Percentiles rank a stretch among this genome's conserved stretches.
Evolutionary conservation across 2,888 invertebrate genomes (phyloP).

Genomic region (Caprella mutica): DNA sequence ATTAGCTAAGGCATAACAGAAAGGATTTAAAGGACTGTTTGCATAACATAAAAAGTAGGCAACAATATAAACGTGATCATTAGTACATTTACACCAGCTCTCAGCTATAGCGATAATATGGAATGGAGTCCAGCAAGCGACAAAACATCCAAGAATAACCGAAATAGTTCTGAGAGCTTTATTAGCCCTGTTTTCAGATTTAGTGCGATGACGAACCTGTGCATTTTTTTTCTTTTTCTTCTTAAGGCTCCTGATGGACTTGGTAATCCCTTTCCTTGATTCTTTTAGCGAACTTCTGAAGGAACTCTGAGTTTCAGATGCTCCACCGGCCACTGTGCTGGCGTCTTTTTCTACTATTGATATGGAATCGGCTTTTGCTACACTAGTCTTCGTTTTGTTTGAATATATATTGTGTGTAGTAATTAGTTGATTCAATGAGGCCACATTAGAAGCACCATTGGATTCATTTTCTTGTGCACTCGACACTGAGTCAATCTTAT

Average conservation of each 20-base stretch:
- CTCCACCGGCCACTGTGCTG: constrained; percentile 12
- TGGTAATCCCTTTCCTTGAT: constrained; percentile 27
- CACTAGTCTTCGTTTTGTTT: constrained; percentile 30
- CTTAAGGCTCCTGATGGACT: constrained; percentile 30
- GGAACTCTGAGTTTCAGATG: constrained; percentile 28
- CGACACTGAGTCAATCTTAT: background rate
- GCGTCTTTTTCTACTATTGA: constrained; percentile 27
- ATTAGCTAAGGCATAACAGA: constrained; percentile 97
- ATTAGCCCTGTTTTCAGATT: constrained; percentile 93
- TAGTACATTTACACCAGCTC: constrained; percentile 91
- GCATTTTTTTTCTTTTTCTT: constrained; percentile 34
- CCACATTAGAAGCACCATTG: background rate
- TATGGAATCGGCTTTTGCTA: constrained; percentile 26
- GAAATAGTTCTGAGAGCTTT: constrained; percentile 98
- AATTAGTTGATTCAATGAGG: constrained; percentile 26
- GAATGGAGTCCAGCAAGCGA: constrained; percentile 98
- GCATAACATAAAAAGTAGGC: constrained; percentile 97
- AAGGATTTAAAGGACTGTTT: constrained; percentile 96
- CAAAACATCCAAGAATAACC: constrained; percentile 95
- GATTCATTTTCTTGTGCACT: background rate
- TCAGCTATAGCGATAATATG: constrained; percentile 91
- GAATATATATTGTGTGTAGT: constrained; percentile 32
- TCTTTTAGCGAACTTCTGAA: constrained; percentile 17
- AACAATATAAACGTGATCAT: constrained; percentile 86
- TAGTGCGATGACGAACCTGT: constrained; percentile 76